These are phyloP conservation scores for Xiphophorus hellerii DNA, from an alignment of 2,113 vertebrate genomes.

Conservation along the genomic window DNA sequence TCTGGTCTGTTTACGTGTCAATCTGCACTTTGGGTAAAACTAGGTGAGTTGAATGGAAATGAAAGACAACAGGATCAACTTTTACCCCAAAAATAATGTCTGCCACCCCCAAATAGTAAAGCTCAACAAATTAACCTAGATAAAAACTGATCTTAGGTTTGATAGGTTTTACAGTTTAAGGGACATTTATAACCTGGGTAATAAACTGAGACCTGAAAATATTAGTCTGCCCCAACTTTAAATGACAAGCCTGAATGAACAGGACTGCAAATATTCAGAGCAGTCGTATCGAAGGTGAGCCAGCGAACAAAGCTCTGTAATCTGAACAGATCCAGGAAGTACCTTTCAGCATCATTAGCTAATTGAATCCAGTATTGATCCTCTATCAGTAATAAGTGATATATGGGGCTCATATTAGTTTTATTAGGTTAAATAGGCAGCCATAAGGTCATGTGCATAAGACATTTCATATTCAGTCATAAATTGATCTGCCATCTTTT, in stretches of 20 bases:
- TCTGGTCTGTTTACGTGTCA: too few species aligned
- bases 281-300: slow-evolving; percentile 30
- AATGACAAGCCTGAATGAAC: not conserved
- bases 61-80: too few species aligned
- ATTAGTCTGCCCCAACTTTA: not conserved
- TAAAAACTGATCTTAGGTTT: not conserved
- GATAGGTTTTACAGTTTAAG: not conserved
- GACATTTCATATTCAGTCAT: slow-evolving; percentile 65
- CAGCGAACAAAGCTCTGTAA: slow-evolving; percentile 34
- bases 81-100: too few species aligned
- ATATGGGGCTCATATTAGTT: slow-evolving; percentile 77
- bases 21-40: too few species aligned
- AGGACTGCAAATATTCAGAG: not conserved
- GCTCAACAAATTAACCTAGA: not conserved
- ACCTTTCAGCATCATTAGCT: slow-evolving; percentile 71
- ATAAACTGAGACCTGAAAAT: not conserved
- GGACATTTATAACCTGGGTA: not conserved
- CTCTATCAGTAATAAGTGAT: slow-evolving; percentile 79
- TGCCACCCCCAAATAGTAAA: not conserved
- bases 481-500: slow-evolving; percentile 76
- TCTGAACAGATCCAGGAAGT: slow-evolving; percentile 71
- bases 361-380: slow-evolving; percentile 78
- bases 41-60: too few species aligned
- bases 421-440: slow-evolving; percentile 78
- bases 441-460: slow-evolving; percentile 66